Evolutionary conservation across 2,888 invertebrate genomes (phyloP).

Genomic region (Gibbula magus): DNA sequence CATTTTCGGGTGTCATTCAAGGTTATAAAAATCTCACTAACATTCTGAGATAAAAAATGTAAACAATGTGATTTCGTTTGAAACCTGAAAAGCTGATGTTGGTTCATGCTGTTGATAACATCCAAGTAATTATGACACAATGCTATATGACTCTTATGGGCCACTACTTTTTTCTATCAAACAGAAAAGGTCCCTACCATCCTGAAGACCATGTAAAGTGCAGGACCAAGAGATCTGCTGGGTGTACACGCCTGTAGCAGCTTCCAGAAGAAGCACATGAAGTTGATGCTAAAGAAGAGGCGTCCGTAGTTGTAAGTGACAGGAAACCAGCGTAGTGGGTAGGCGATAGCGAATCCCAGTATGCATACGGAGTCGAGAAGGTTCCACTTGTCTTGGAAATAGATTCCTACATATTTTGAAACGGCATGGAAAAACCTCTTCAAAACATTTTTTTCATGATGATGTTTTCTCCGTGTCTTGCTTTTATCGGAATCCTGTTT

Average conservation of each 20-base stretch:
- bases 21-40: no score
- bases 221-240: background rate
- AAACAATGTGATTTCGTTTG: no score
- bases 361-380: background rate
- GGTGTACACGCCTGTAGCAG: background rate
- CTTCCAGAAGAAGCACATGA: constrained; percentile 8
- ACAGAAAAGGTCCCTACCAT: background rate
- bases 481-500: background rate
- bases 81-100: no score
- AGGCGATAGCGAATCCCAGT: background rate
- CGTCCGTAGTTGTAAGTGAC: background rate
- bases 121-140: no score
- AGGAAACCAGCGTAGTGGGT: background rate
- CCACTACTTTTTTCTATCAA: background rate
- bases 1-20: no score
- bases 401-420: background rate
- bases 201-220: background rate
- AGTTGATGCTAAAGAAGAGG: background rate
- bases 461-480: background rate
- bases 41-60: no score
- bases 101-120: no score
- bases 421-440: background rate
- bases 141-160: no score
- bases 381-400: constrained; percentile 5
- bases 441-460: no score